Conservation (phyloP, 2,888 invertebrate species). For the Oeneis ivallda region DNA sequence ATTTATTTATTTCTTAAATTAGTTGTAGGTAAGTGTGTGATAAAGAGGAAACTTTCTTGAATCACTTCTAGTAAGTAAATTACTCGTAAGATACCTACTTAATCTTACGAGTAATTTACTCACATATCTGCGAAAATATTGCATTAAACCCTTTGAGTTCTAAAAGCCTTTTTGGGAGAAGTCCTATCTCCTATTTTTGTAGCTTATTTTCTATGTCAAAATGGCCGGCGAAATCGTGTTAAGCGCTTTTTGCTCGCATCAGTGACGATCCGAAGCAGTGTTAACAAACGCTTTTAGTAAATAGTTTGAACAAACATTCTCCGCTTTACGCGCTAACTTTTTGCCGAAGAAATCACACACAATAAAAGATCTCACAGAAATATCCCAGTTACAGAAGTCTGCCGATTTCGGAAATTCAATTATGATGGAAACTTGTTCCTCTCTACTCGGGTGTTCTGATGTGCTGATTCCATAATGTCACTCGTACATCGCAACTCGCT, state of each 20-base stretch:
- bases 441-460: constrained; percentile 50
- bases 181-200: background rate
- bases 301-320: constrained; percentile 34
- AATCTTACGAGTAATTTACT: background rate
- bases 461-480: constrained; percentile 64
- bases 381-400: constrained; percentile 42
- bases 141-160: too few relatives aligned
- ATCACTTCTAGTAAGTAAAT: too few relatives aligned
- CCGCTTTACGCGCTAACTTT: constrained; percentile 36
- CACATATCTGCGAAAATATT: background rate
- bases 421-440: constrained; percentile 55
- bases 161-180: background rate
- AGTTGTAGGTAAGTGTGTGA: background rate
- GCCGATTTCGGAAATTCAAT: constrained; percentile 56
- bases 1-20: too few relatives aligned
- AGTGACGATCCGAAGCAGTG: constrained; percentile 55
- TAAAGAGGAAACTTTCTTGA: background rate
- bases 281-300: constrained; percentile 63
- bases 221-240: constrained; percentile 38
- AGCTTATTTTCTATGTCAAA: constrained; percentile 24
- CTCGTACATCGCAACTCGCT: constrained; percentile 59
- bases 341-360: constrained; percentile 36
- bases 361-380: constrained; percentile 40
- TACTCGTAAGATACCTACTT: background rate
- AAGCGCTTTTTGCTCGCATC: constrained; percentile 35